Percentiles rank a stretch among this genome's conserved stretches.
These are phyloP conservation scores for Acronicta aceris DNA, from an alignment of 2,888 invertebrate species.

Conservation along the genomic window DNA sequence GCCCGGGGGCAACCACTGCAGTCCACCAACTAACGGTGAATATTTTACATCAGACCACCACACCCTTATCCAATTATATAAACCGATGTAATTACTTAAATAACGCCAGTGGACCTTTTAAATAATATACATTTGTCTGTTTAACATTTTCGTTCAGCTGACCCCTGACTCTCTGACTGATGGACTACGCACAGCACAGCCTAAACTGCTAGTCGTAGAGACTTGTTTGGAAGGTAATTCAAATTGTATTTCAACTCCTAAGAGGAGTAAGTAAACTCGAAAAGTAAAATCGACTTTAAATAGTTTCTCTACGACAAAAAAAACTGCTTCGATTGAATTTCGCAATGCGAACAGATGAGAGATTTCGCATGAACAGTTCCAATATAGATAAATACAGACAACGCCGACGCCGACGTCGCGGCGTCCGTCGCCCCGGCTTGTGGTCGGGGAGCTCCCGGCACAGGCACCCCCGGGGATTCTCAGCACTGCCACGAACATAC, in stretches of 20 bases:
- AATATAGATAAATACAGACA: slow-evolving; percentile 23
- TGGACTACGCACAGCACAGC: too few species aligned
- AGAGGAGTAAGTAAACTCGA: too few species aligned
- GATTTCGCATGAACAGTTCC: slow-evolving; percentile 47
- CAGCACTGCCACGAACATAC: slow-evolving; percentile 37
- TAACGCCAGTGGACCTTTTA: slow-evolving; percentile 1
- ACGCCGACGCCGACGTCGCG: slow-evolving; percentile 22
- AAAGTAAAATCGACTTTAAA: too few species aligned
- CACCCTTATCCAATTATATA: slow-evolving; percentile 37
- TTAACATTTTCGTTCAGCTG: too few species aligned
- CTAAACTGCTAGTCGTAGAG: too few species aligned
- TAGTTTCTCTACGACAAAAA: slow-evolving; percentile 10
- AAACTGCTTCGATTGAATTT: slow-evolving; percentile 20
- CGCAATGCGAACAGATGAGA: slow-evolving; percentile 50
- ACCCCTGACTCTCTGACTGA: too few species aligned
- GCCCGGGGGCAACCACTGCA: slow-evolving; percentile 50
- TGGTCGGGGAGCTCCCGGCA: slow-evolving; percentile 45
- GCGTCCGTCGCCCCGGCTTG: slow-evolving; percentile 37
- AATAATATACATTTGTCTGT: too few species aligned
- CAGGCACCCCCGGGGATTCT: slow-evolving; percentile 48
- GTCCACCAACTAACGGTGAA: slow-evolving; percentile 35
- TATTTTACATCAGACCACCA: slow-evolving; percentile 48
- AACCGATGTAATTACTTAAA: slow-evolving; percentile 34
- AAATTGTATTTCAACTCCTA: too few species aligned
- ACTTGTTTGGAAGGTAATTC: too few species aligned